Evolutionary conservation across 1,140 invertebrate species (phyloP).

Genomic region (Heterodera carotae): DNA sequence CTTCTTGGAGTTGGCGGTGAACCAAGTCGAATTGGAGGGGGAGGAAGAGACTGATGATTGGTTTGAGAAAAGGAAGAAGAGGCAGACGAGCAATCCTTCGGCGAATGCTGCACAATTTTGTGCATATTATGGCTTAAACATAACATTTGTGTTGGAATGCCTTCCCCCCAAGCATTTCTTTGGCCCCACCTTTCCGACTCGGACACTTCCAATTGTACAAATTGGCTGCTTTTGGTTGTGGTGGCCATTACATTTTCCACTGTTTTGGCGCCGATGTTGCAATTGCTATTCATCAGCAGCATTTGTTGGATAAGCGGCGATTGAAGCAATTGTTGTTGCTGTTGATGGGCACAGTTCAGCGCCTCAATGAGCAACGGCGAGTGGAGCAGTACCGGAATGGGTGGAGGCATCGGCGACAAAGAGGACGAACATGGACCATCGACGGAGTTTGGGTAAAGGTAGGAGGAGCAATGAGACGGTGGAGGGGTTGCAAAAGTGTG

Average conservation of each 20-base stretch:
- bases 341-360: neutral
- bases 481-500: neutral
- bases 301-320: neutral
- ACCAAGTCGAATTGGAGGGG: slow-evolving; percentile 29
- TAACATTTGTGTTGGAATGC: neutral
- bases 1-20: slow-evolving; percentile 24
- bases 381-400: slow-evolving; percentile 8
- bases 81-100: neutral
- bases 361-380: slow-evolving; percentile 14
- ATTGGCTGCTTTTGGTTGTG: neutral
- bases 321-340: slow-evolving; percentile 13
- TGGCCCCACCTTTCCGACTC: neutral
- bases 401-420: neutral
- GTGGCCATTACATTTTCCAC: too few relatives aligned
- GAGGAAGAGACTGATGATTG: neutral
- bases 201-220: neutral
- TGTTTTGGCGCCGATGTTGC: neutral
- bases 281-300: neutral
- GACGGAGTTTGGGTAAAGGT: neutral
- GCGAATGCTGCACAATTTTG: neutral
- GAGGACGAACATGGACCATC: slow-evolving; percentile 14
- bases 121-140: neutral
- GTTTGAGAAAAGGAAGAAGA: neutral
- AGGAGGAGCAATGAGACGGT: neutral
- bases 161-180: neutral